Conservation (phyloP, 2,113 vertebrate genomes). For the Sylvia atricapilla region DNA sequence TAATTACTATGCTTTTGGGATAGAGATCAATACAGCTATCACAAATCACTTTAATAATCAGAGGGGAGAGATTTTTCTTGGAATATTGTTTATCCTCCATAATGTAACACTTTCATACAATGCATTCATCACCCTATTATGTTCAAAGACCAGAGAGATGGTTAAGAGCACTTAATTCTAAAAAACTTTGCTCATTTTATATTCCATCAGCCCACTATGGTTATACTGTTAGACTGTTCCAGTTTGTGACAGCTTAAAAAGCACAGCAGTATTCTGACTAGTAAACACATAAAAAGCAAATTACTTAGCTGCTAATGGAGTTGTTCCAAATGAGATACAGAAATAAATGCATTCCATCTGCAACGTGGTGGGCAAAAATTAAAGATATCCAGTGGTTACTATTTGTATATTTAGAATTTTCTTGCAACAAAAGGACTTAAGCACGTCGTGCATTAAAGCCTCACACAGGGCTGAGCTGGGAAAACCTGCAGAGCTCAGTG, state of each 20-base stretch:
- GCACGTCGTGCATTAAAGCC: fast-evolving
- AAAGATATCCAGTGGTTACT: not conserved
- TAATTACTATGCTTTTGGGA: not conserved
- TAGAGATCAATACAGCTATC: conserved; percentile 1
- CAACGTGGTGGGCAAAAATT: not conserved
- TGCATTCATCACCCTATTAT: not conserved
- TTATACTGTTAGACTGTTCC: not conserved
- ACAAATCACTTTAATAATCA: conserved; percentile 10
- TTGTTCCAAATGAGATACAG: not conserved
- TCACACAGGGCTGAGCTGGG: not conserved
- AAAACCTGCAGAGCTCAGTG: not conserved
- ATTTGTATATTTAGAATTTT: not conserved
- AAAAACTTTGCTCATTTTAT: not conserved
- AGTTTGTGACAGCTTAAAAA: conserved; percentile 13
- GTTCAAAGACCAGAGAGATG: not conserved
- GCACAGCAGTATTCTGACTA: conserved; percentile 1
- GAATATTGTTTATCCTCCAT: not conserved
- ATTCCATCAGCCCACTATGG: not conserved
- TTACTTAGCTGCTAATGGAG: not conserved
- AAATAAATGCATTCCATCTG: conserved; percentile 11
- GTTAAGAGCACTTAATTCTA: not conserved
- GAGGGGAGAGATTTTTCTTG: not conserved
- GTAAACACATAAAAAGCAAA: conserved; percentile 10
- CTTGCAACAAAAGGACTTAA: not conserved
- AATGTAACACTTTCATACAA: not conserved